Evolutionary conservation across 2,797 vertebrate species (phyloP), one percentile per base, ranked within the genome.

Genomic region (Cyclura pinguis): DNA sequence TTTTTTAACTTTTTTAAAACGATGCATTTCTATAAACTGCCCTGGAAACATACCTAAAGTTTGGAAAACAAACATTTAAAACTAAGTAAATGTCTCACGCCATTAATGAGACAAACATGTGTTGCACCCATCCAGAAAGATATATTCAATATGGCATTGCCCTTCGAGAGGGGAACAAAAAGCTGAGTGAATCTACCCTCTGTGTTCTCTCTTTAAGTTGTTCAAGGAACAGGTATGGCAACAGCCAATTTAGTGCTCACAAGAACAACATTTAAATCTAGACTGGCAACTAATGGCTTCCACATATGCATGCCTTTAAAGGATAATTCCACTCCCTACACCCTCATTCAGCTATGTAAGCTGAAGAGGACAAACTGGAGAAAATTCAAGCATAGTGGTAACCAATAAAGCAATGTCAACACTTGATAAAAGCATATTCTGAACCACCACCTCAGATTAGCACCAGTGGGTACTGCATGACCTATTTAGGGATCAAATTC

Each of bases 401-500:
- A 55, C 12, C 35, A 42, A 9, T 27, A 73, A 18, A 13, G 20
- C 42, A 74, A 47, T n/a, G 67, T 47, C 87, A 81, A 78, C 38
- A 52, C 38, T 72, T 13, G 22, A 50, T 57, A n/a, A n/a, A 59
- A n/a, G 9, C 7, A 76, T 13, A 27, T 7, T 64, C 38, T 64
- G 38, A 67, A 47, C 32, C 24, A 67, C 6, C 42, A 62, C 93
- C 74, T 92, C 24, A 4, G 55, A 90, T 81, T 90, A 92, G 89
- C 89, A 88, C 88, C 80, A 77, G 27, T 29, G 62, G 13, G 50
- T 24, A 84, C 50, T 84, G 85, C 32, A 42, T 29, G 84, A 32
- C 84, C 50, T 16, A 90, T 91, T 92, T 83, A 86, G 64, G 18
- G 89, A 81, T 87, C 73, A 89, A 92, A 94, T 95, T 89, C 78